Evolutionary conservation across 2,888 invertebrate species (phyloP).

Genomic region (Geophilus truncorum): DNA sequence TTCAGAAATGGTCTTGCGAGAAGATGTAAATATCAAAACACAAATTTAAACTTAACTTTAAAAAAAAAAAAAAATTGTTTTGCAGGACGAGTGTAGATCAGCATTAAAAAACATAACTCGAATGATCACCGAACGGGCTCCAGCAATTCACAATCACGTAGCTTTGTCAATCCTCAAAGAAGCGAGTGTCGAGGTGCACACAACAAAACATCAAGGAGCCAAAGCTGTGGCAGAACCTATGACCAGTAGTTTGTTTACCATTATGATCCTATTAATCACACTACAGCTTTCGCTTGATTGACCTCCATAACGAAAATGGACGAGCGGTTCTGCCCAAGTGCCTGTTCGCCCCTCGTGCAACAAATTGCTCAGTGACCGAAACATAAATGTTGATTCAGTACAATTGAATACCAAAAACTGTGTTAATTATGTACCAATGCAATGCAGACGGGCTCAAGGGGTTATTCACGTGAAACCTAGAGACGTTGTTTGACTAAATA

Average conservation of each 20-base stretch:
- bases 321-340: slow-evolving; percentile 12
- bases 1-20: slow-evolving; percentile 35
- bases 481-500: not conserved
- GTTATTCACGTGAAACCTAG: not conserved
- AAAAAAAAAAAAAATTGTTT: not conserved
- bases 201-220: not conserved
- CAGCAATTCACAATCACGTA: slow-evolving; percentile 78
- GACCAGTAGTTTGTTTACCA: not conserved
- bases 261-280: not conserved
- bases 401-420: not conserved
- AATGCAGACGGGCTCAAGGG: slow-evolving; percentile 24
- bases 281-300: not conserved
- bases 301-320: not conserved
- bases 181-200: slow-evolving; percentile 73
- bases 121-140: slow-evolving; percentile 77
- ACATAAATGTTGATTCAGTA: not conserved
- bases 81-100: slow-evolving; percentile 76
- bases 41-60: not conserved
- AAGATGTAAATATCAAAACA: slow-evolving; percentile 35
- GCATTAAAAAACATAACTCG: slow-evolving; percentile 74
- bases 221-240: not conserved
- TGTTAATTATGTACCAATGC: not conserved
- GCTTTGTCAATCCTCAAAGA: slow-evolving; percentile 85
- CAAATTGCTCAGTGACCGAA: slow-evolving; percentile 2
- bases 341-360: slow-evolving; percentile 2